Evolutionary conservation across 2,888 invertebrate genomes (phyloP).

Genomic region (Leucophora obtusa): DNA sequence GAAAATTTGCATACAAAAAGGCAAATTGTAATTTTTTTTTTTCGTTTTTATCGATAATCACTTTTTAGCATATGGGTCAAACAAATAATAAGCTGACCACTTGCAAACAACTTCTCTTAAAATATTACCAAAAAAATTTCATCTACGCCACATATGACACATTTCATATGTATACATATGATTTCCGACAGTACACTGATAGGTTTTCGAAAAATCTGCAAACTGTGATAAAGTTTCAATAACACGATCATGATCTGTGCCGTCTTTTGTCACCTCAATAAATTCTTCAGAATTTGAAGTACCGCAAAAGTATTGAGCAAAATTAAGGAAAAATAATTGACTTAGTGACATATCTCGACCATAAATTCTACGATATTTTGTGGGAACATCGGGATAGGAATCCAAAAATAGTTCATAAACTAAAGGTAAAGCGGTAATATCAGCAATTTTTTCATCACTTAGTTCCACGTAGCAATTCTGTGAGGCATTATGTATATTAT

Average conservation of each 20-base stretch:
- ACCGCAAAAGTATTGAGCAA: slow-evolving; percentile 67
- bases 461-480: slow-evolving; percentile 50
- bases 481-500: slow-evolving; percentile 47
- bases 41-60: too few relatives aligned
- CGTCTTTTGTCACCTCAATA: slow-evolving; percentile 55
- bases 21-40: too few relatives aligned
- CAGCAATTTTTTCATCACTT: slow-evolving; percentile 66
- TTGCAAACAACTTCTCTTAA: not conserved
- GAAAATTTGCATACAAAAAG: too few relatives aligned
- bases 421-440: slow-evolving; percentile 64
- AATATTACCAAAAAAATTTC: not conserved
- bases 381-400: not conserved
- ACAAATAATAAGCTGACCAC: too few relatives aligned
- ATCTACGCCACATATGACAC: slow-evolving; percentile 52
- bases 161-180: slow-evolving; percentile 36
- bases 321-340: slow-evolving; percentile 65
- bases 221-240: slow-evolving; percentile 64
- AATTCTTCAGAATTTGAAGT: slow-evolving; percentile 15
- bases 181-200: slow-evolving; percentile 40
- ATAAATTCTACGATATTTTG: slow-evolving; percentile 18
- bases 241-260: slow-evolving; percentile 64
- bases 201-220: slow-evolving; percentile 57
- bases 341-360: slow-evolving; percentile 1
- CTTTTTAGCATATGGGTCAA: too few relatives aligned
- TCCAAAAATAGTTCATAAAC: slow-evolving; percentile 64